Evolutionary conservation across 2,888 invertebrate species (phyloP).

Genomic region (Aphidius colemani): DNA sequence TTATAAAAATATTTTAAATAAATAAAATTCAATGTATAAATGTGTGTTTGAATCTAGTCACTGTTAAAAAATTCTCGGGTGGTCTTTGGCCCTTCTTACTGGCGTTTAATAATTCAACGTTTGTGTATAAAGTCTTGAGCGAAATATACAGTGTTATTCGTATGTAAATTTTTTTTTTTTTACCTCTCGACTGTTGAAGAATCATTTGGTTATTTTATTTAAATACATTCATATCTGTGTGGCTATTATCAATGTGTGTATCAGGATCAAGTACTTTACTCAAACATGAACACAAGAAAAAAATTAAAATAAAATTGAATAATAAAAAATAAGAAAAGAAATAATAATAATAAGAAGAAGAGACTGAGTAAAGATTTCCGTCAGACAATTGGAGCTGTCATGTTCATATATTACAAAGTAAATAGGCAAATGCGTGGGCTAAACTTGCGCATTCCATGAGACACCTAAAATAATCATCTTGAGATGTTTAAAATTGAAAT

Average conservation of each 20-base stretch:
- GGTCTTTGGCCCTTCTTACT: conserved; percentile 31
- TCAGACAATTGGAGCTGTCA: conserved; percentile 30
- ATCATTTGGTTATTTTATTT: conserved; percentile 6
- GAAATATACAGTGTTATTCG: conserved; percentile 37
- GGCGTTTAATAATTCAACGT: conserved; percentile 46
- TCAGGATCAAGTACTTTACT: conserved; percentile 21
- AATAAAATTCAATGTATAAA: too few species aligned
- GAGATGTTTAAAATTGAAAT: conserved; percentile 4
- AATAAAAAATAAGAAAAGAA: conserved; percentile 10
- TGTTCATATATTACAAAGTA: conserved; percentile 28
- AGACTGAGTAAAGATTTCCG: conserved; percentile 26
- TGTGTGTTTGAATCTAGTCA: conserved; percentile 30
- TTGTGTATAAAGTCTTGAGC: conserved; percentile 19
- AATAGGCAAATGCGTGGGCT: conserved; percentile 35
- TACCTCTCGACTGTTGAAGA: conserved; percentile 10
- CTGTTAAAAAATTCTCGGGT: conserved; percentile 40
- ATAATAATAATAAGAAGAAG: conserved; percentile 10
- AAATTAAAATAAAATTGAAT: conserved; percentile 9
- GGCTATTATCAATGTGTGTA: conserved; percentile 20
- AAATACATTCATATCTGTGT: conserved; percentile 3
- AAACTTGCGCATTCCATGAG: conserved; percentile 23
- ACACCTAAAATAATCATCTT: conserved; percentile 12
- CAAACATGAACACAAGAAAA: conserved; percentile 18
- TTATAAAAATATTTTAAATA: neutral
- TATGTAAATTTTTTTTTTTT: conserved; percentile 40